A percentile compares a stretch with the other conserved stretches of the same genome.
Evolutionary conservation across 2,113 vertebrate genomes (phyloP).

Genomic region (Bubalus kerabau): DNA sequence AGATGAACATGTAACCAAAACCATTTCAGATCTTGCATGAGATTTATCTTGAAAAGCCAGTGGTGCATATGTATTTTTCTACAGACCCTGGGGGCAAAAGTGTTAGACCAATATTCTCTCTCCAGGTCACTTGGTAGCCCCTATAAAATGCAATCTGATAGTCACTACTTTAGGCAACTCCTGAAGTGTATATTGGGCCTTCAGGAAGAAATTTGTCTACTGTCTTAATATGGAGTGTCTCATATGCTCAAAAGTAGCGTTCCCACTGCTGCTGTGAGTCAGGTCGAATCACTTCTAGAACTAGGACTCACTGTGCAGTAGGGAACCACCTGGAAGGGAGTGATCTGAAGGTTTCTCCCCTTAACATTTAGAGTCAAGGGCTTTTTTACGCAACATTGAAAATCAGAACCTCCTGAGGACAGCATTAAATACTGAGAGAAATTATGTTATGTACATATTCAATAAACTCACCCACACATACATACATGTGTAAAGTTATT

Average conservation of each 20-base stretch:
- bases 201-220: neutral
- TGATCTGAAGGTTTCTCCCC: neutral
- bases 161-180: neutral
- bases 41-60: neutral
- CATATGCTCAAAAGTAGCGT: neutral
- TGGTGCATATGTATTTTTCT: neutral
- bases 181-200: neutral
- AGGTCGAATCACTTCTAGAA: neutral
- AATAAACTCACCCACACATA: neutral
- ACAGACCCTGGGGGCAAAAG: neutral
- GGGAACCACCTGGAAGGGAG: neutral
- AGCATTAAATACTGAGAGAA: neutral
- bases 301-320: neutral
- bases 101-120: neutral
- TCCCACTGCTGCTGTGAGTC: neutral
- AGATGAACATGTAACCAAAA: neutral
- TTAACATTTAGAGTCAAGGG: neutral
- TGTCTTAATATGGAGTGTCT: neutral
- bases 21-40: neutral
- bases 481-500: neutral
- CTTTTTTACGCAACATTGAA: neutral
- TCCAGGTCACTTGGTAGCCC: neutral
- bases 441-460: neutral
- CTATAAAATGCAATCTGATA: neutral
- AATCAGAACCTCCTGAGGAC: neutral